phyloP scores from a whole-genome alignment of 1,140 invertebrate genomes.

The Drepana arcuata region DNA sequence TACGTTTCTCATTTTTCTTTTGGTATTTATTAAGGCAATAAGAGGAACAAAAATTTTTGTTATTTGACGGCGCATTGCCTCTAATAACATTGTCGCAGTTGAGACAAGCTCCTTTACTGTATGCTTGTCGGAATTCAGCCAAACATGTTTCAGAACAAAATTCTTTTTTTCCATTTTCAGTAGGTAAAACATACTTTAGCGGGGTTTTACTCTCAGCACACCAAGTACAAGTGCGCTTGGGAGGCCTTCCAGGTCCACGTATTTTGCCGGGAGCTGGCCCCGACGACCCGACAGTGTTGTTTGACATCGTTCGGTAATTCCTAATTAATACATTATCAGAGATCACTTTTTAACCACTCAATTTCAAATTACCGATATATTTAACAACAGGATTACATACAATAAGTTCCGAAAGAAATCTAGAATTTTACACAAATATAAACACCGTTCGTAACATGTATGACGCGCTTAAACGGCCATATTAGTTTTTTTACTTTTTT shows the following conservation, averaged over 20 bases:
- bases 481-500: slow-evolving; percentile 29
- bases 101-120: slow-evolving; percentile 87
- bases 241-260: slow-evolving; percentile 81
- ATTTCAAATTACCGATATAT: slow-evolving; percentile 16
- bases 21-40: slow-evolving; percentile 87
- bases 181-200: slow-evolving; percentile 88
- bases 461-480: slow-evolving; percentile 68
- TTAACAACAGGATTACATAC: too few relatives aligned
- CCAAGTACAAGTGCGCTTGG: slow-evolving; percentile 87
- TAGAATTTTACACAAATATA: slow-evolving; percentile 53
- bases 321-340: slow-evolving; percentile 43
- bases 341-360: slow-evolving; percentile 8
- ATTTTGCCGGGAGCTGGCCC: slow-evolving; percentile 71
- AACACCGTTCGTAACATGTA: slow-evolving; percentile 67
- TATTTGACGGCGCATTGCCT: slow-evolving; percentile 74
- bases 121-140: slow-evolving; percentile 89
- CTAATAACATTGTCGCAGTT: slow-evolving; percentile 89
- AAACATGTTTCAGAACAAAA: slow-evolving; percentile 94
- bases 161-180: slow-evolving; percentile 90
- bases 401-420: slow-evolving; percentile 3
- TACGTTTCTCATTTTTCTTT: slow-evolving; percentile 78
- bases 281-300: slow-evolving; percentile 66
- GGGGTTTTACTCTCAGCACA: slow-evolving; percentile 86
- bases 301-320: slow-evolving; percentile 48
- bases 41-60: slow-evolving; percentile 88